Percentiles rank a stretch among this genome's conserved stretches.
Conservation (phyloP, 2,797 vertebrate genomes). For the Cossypha heuglini region DNA sequence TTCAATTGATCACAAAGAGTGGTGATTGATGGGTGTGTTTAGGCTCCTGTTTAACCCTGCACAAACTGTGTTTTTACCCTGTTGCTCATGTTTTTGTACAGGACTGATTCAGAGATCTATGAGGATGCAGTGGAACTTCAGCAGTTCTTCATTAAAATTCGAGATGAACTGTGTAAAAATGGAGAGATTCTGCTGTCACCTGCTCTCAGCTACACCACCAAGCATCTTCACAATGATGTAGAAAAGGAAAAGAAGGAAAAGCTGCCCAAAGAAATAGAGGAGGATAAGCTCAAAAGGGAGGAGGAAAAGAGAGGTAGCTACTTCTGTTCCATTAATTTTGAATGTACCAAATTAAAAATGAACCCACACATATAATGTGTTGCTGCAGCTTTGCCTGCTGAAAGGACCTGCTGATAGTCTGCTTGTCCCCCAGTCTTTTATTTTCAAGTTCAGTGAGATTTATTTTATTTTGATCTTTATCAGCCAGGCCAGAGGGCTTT, state of each 20-base stretch:
- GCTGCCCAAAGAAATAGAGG: constrained; percentile 94
- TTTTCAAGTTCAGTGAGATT: not conserved
- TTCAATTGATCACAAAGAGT: not conserved
- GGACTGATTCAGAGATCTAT: constrained; percentile 97
- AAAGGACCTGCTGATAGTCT: not conserved
- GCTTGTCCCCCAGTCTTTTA: not conserved
- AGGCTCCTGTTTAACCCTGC: not conserved
- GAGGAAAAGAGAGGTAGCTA: constrained; percentile 92
- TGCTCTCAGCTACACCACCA: constrained; percentile 94
- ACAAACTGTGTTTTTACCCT: not conserved
- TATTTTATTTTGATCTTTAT: not conserved
- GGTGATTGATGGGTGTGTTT: not conserved
- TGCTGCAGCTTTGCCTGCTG: not conserved
- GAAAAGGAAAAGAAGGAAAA: constrained; percentile 98
- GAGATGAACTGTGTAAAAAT: constrained; percentile 97
- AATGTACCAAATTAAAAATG: not conserved
- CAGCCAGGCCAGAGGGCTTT: not conserved
- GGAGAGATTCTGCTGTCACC: constrained; percentile 96
- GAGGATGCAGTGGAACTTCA: constrained; percentile 97
- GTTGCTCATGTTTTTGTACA: not conserved
- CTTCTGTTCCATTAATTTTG: constrained; percentile 7
- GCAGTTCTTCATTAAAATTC: constrained; percentile 96
- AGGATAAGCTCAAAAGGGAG: constrained; percentile 95
- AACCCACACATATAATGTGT: rapidly evolving
- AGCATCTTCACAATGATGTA: constrained; percentile 94